A percentile compares a stretch with the other conserved stretches of the same genome.
phyloP scores from a whole-genome alignment of 1,140 invertebrate genomes.

The Protaetia brevitarsis region DNA sequence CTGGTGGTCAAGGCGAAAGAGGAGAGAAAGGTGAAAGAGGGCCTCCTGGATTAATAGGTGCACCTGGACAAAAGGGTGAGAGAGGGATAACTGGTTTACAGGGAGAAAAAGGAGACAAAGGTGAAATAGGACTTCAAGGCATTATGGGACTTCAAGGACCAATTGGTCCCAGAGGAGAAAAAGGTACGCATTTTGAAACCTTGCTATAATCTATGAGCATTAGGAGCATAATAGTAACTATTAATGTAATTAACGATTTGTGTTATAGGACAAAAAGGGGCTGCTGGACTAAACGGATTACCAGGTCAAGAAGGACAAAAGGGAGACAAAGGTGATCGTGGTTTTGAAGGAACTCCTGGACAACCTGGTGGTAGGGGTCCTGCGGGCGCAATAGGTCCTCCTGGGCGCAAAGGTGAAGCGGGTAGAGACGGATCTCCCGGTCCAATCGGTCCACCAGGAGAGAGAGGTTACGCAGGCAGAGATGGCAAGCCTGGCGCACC shows the following conservation, averaged over 20 bases:
- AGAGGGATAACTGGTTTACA: conserved; percentile 60
- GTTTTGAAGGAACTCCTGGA: conserved; percentile 53
- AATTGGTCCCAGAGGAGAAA: conserved; percentile 62
- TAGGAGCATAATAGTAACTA: no score
- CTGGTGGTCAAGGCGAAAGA: conserved; percentile 54
- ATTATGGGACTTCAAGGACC: conserved; percentile 54
- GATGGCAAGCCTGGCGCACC: conserved; percentile 48
- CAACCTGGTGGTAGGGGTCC: conserved; percentile 63
- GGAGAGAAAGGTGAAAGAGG: conserved; percentile 57
- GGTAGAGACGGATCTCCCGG: conserved; percentile 52
- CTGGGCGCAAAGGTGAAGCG: conserved; percentile 52
- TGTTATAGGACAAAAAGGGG: conserved; percentile 32
- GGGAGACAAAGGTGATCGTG: conserved; percentile 52
- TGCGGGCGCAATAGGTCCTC: conserved; percentile 56
- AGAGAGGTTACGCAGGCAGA: conserved; percentile 57
- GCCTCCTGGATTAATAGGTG: conserved; percentile 40
- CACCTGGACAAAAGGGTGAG: conserved; percentile 62
- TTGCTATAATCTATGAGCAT: no score
- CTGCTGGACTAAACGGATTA: conserved; percentile 61
- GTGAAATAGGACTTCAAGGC: conserved; percentile 53
- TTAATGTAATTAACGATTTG: neutral
- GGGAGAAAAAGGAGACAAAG: conserved; percentile 58
- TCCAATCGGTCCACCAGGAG: conserved; percentile 54
- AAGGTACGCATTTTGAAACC: conserved; percentile 68
- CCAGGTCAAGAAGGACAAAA: conserved; percentile 67